phyloP scores from a whole-genome alignment of 2,113 vertebrate species.

The Tichodroma muraria region DNA sequence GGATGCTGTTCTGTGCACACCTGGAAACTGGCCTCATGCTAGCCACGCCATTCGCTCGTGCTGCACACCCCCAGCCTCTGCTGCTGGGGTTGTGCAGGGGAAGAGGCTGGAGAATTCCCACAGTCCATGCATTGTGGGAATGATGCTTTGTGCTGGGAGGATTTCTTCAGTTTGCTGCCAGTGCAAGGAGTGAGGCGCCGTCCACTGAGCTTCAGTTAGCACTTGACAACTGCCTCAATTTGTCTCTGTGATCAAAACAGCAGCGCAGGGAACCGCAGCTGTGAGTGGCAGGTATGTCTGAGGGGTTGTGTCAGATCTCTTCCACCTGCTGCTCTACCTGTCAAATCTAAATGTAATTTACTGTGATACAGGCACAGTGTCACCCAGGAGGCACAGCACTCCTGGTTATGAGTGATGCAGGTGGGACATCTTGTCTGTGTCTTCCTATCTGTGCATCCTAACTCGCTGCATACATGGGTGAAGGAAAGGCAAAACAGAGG shows the following conservation, averaged over 20 bases:
- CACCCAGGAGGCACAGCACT: background rate
- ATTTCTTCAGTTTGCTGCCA: background rate
- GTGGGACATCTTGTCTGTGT: background rate
- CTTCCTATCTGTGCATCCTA: background rate
- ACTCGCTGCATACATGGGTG: background rate
- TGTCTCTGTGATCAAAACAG: constrained; percentile 35
- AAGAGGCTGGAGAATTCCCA: background rate
- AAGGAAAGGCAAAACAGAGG: background rate
- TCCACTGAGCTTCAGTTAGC: background rate
- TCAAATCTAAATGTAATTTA: background rate
- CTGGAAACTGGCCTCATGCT: rapidly evolving
- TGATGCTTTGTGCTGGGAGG: background rate
- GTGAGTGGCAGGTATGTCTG: background rate
- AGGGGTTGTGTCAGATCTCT: background rate
- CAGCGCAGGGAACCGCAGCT: background rate
- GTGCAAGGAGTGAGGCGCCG: rapidly evolving
- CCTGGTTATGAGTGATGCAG: rapidly evolving
- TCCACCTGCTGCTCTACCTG: background rate
- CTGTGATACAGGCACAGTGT: background rate
- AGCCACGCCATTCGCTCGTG: rapidly evolving
- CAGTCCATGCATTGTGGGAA: background rate
- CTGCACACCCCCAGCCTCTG: background rate
- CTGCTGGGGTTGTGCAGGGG: background rate
- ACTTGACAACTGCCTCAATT: background rate
- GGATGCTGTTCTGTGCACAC: background rate